These are phyloP conservation scores for Myrmecobius fasciatus DNA, from an alignment of 2,113 vertebrate genomes.

Conservation along the genomic window DNA sequence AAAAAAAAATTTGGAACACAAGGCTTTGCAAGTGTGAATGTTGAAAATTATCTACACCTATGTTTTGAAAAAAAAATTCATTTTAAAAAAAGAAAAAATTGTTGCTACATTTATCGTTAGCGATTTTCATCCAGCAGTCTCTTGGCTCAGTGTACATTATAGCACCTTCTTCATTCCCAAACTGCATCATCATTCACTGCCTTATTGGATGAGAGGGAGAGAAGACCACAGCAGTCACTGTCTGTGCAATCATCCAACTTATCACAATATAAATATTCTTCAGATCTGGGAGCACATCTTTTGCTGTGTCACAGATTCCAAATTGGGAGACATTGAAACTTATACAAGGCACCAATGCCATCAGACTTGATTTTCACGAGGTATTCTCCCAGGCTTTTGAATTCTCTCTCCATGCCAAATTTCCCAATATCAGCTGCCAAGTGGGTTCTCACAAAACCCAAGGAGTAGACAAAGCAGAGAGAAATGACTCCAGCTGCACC, in stretches of 20 bases:
- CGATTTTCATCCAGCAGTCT: too few relatives aligned
- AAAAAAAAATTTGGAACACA: too few relatives aligned
- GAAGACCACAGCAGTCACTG: constrained; percentile 87
- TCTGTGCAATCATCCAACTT: constrained; percentile 91
- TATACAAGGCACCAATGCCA: constrained; percentile 87
- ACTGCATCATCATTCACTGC: constrained; percentile 71
- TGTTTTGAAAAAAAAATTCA: too few relatives aligned
- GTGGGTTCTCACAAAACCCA: constrained; percentile 89
- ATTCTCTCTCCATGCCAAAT: constrained; percentile 85
- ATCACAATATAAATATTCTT: constrained; percentile 89
- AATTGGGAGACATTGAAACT: constrained; percentile 92
- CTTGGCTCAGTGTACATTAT: too few relatives aligned
- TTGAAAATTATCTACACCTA: too few relatives aligned
- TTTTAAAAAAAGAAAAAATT: too few relatives aligned
- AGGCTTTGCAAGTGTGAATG: too few relatives aligned
- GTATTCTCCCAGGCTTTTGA: constrained; percentile 87
- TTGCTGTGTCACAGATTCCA: constrained; percentile 90
- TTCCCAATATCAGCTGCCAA: constrained; percentile 82
- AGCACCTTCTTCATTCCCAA: constrained; percentile 86
- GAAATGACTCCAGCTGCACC: constrained; percentile 91
- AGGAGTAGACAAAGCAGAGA: constrained; percentile 90
- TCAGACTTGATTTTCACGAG: constrained; percentile 89
- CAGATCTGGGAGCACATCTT: constrained; percentile 91
- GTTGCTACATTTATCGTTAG: too few relatives aligned
- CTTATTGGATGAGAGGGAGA: constrained; percentile 91